Evolutionary conservation across 2,888 invertebrate genomes (phyloP).

Genomic region (Eristalis intricaria): DNA sequence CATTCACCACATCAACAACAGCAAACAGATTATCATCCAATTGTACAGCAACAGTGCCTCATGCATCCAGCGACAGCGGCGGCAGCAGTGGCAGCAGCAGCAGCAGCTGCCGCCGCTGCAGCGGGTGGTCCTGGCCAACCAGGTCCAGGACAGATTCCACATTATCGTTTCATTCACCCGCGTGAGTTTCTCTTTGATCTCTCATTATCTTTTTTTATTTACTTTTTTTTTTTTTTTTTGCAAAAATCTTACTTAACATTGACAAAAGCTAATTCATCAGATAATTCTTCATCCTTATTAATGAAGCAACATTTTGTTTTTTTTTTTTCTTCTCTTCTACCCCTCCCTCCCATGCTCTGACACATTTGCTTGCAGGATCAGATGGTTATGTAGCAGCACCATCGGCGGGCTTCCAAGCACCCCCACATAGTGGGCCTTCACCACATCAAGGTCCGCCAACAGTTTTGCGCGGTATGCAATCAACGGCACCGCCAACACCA

Average conservation of each 20-base stretch:
- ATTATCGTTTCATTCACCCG: constrained; percentile 63
- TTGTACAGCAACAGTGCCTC: constrained; percentile 65
- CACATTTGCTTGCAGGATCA: constrained; percentile 73
- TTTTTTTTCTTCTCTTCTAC: background rate
- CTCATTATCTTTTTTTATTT: background rate
- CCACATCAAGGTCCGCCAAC: constrained; percentile 77
- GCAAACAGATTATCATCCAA: constrained; percentile 53
- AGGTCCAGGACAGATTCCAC: constrained; percentile 54
- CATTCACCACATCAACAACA: constrained; percentile 65
- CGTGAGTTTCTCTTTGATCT: constrained; percentile 43
- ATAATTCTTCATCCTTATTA: constrained; percentile 14
- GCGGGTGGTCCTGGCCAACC: constrained; percentile 52
- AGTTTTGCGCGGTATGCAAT: constrained; percentile 77
- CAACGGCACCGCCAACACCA: constrained; percentile 76
- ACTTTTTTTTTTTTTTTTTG: constrained; percentile 6
- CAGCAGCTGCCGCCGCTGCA: constrained; percentile 53
- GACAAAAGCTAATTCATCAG: background rate
- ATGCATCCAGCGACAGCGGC: constrained; percentile 56
- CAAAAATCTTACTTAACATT: constrained; percentile 1
- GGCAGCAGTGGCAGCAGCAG: constrained; percentile 55
- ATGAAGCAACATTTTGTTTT: constrained; percentile 33
- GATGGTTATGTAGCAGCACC: constrained; percentile 81
- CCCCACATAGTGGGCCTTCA: constrained; percentile 76
- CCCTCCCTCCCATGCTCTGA: background rate
- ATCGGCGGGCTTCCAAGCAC: constrained; percentile 76